Conservation (phyloP, 1,140 invertebrate species). For the Trigoniulus corallinus region DNA sequence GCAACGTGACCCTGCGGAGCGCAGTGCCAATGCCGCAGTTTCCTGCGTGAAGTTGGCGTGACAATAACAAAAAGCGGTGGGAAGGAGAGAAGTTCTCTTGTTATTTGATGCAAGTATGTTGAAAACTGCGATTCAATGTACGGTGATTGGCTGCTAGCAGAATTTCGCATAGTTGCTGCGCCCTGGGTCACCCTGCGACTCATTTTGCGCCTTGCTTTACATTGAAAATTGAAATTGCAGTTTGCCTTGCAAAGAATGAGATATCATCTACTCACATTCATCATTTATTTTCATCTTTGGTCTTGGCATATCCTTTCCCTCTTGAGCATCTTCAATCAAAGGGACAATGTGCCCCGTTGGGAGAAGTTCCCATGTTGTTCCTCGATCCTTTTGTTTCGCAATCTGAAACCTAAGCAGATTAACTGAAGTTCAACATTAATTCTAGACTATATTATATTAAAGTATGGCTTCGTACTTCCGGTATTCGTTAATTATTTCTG, state of each 20-base stretch:
- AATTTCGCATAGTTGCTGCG: too few relatives aligned
- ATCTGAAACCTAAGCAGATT: background rate
- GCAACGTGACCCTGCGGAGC: too few relatives aligned
- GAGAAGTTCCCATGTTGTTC: background rate
- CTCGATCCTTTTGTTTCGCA: background rate
- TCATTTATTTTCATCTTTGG: background rate
- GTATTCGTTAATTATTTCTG: background rate
- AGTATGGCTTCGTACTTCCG: background rate
- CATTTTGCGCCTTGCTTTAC: too few relatives aligned
- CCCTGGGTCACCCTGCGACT: too few relatives aligned
- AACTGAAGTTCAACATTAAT: too few relatives aligned
- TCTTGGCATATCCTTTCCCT: background rate
- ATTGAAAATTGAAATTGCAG: background rate
- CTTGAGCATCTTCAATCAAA: background rate
- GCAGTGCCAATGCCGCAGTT: too few relatives aligned
- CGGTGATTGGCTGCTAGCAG: too few relatives aligned
- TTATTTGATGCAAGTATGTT: too few relatives aligned
- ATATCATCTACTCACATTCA: background rate
- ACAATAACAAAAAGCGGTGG: too few relatives aligned
- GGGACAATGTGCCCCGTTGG: background rate
- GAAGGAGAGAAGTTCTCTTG: too few relatives aligned
- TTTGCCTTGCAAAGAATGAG: background rate
- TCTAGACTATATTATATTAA: background rate
- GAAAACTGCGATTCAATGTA: too few relatives aligned
- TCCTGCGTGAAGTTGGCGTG: too few relatives aligned